phyloP scores from a whole-genome alignment of 2,888 invertebrate species.

The Hyposoter didymator region DNA sequence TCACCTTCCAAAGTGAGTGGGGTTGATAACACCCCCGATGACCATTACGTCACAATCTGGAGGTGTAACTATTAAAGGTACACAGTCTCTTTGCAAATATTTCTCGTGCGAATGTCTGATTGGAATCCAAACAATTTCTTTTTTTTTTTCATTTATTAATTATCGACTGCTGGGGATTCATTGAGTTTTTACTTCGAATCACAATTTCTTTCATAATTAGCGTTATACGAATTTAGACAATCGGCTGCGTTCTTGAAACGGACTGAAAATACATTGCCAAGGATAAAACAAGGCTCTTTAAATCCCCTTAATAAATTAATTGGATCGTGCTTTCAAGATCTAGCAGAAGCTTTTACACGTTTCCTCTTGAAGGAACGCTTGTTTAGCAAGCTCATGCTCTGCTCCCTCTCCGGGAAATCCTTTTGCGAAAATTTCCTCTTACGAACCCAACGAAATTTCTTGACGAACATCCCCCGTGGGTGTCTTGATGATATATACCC shows the following conservation, averaged over 20 bases:
- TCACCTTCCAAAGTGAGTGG: too few species aligned
- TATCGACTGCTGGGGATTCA: background rate
- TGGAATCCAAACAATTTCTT: background rate
- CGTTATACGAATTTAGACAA: background rate
- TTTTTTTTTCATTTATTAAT: background rate
- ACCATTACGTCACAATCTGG: too few species aligned
- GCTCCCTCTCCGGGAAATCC: constrained; percentile 28
- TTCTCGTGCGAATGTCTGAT: background rate
- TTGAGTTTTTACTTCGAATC: background rate
- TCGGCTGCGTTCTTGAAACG: background rate
- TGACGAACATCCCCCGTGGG: constrained; percentile 21
- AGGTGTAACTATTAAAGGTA: too few species aligned
- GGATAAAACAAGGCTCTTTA: background rate
- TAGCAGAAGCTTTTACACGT: constrained; percentile 15
- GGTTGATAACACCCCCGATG: too few species aligned
- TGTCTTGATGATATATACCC: constrained; percentile 17
- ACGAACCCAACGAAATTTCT: constrained; percentile 50
- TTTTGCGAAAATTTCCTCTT: constrained; percentile 27
- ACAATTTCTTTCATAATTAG: background rate
- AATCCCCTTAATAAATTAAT: constrained; percentile 49
- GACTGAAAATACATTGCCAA: background rate
- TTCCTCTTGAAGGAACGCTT: background rate
- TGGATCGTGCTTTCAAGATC: constrained; percentile 43
- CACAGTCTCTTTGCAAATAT: background rate
- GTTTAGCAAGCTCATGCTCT: constrained; percentile 12